A percentile compares a stretch with the other conserved stretches of the same genome.
Evolutionary conservation across 2,888 invertebrate species (phyloP).

Genomic region (Gerris lacustris): DNA sequence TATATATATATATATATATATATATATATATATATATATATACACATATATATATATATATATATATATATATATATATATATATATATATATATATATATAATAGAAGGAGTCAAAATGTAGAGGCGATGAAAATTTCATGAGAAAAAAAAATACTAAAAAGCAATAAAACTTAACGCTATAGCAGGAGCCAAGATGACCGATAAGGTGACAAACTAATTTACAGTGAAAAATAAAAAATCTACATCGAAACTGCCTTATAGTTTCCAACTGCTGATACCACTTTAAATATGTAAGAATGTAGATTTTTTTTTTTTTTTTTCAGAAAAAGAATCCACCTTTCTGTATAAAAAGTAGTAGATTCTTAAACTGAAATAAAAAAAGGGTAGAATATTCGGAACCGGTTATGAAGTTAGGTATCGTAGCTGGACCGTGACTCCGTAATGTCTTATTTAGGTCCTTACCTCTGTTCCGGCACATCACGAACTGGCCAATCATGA

Average conservation of each 20-base stretch:
- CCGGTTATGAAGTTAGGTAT: not conserved
- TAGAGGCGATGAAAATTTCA: too few relatives aligned
- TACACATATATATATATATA: too few relatives aligned
- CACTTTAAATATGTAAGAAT: conserved; percentile 5
- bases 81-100: too few relatives aligned
- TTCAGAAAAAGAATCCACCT: not conserved
- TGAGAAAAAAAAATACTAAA: too few relatives aligned
- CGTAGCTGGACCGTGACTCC: not conserved
- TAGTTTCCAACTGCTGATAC: not conserved
- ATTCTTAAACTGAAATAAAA: not conserved
- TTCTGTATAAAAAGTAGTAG: not conserved
- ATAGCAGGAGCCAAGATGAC: not conserved
- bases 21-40: too few relatives aligned
- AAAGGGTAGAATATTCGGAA: not conserved
- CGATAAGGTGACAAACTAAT: conserved; percentile 5
- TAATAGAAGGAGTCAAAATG: too few relatives aligned
- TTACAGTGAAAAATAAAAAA: not conserved
- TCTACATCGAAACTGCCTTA: not conserved
- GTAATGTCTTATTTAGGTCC: not conserved
- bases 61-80: too few relatives aligned
- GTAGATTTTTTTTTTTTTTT: not conserved
- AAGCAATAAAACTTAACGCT: too few relatives aligned
- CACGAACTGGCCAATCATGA: too few relatives aligned
- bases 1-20: too few relatives aligned
- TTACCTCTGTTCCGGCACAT: too few relatives aligned